Percentiles rank a stretch among this genome's conserved stretches.
phyloP scores from a whole-genome alignment of 2,797 vertebrate species.

The Typhlichthys subterraneus region DNA sequence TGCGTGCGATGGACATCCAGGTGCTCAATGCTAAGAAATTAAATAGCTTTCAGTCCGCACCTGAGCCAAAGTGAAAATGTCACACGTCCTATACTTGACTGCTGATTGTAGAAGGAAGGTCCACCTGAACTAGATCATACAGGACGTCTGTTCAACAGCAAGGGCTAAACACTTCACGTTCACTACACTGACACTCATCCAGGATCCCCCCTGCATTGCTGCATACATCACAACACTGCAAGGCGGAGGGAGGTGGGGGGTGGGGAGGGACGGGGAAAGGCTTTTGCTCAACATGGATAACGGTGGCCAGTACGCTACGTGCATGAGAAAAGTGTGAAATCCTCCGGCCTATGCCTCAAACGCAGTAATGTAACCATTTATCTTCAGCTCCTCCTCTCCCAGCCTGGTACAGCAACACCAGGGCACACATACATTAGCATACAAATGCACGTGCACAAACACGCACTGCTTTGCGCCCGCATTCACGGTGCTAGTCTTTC shows the following conservation, averaged over 20 bases:
- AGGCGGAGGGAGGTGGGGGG: slow-evolving; percentile 14
- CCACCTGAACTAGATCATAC: too few species aligned
- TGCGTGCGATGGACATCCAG: too few species aligned
- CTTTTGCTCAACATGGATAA: slow-evolving; percentile 53
- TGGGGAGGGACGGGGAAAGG: slow-evolving; percentile 9
- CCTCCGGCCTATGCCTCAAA: slow-evolving; percentile 1
- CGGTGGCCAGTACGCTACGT: slow-evolving; percentile 28
- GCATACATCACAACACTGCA: slow-evolving; percentile 68
- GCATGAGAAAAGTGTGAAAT: slow-evolving; percentile 13
- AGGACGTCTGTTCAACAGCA: slow-evolving; percentile 11
- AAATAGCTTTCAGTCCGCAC: too few species aligned
- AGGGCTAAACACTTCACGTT: slow-evolving; percentile 26
- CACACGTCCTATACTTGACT: too few species aligned
- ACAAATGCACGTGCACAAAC: not conserved
- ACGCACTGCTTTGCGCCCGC: not conserved
- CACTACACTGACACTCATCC: slow-evolving; percentile 35
- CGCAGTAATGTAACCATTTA: slow-evolving; percentile 16
- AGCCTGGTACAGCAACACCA: too few species aligned
- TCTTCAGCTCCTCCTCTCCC: slow-evolving; percentile 11
- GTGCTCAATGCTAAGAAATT: too few species aligned
- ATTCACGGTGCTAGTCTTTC: too few species aligned
- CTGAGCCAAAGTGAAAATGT: too few species aligned
- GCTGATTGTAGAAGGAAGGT: too few species aligned
- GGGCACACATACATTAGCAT: slow-evolving; percentile 7
- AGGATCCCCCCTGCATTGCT: slow-evolving; percentile 67